Percentiles rank a stretch among this genome's conserved stretches.
Evolutionary conservation across 2,888 invertebrate species (phyloP).

Genomic region (Autographa gamma): DNA sequence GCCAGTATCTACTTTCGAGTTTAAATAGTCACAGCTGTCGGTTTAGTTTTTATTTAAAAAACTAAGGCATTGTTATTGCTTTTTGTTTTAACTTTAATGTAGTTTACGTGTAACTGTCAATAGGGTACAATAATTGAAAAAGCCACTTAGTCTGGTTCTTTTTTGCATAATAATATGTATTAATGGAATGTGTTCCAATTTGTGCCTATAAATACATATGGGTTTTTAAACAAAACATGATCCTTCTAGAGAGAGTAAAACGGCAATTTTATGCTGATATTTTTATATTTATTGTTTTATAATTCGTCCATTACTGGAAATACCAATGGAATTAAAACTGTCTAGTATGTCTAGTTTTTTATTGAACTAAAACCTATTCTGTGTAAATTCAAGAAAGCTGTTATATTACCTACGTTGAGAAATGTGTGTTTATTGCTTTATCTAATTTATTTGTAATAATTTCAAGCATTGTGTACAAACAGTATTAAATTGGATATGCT

Average conservation of each 20-base stretch:
- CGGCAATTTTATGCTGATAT: too few relatives aligned
- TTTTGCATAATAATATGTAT: neutral
- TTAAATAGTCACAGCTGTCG: neutral
- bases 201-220: too few relatives aligned
- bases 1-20: neutral
- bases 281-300: too few relatives aligned
- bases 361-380: too few relatives aligned
- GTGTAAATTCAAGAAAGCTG: too few relatives aligned
- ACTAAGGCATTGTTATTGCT: neutral
- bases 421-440: slow-evolving; percentile 13
- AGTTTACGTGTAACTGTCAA: neutral
- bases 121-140: neutral
- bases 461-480: slow-evolving; percentile 10
- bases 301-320: too few relatives aligned
- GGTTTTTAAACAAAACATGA: too few relatives aligned
- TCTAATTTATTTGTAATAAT: slow-evolving; percentile 4
- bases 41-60: neutral
- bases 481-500: slow-evolving; percentile 9
- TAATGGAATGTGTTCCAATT: too few relatives aligned
- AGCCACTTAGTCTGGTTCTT: neutral
- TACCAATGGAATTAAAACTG: too few relatives aligned
- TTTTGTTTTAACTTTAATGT: slow-evolving; percentile 4
- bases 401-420: too few relatives aligned
- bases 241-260: too few relatives aligned
- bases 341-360: too few relatives aligned